phyloP scores from a whole-genome alignment of 2,888 invertebrate genomes.

The Byasa hedistus region DNA sequence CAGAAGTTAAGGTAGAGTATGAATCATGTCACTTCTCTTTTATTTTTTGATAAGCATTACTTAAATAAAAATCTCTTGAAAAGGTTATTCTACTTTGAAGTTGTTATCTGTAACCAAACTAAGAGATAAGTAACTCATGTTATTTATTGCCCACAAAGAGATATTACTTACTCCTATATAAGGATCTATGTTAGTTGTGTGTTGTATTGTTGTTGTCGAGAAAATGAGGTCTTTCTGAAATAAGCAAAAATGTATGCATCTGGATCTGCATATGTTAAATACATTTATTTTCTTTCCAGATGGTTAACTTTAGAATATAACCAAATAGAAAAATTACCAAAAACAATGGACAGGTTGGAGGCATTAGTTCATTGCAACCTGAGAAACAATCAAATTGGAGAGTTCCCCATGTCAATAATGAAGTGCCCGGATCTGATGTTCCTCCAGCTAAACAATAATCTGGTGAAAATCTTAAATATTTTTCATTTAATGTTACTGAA shows the following conservation, averaged over 20 bases:
- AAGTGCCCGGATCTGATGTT: conserved; percentile 74
- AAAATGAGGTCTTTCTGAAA: no score
- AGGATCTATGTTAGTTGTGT: no score
- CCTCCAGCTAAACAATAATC: conserved; percentile 76
- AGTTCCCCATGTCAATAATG: conserved; percentile 71
- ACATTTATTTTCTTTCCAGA: conserved; percentile 50
- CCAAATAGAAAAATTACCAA: conserved; percentile 74
- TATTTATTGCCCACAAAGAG: no score
- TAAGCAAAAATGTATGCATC: no score
- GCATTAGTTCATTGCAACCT: conserved; percentile 80
- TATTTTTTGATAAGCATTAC: background rate
- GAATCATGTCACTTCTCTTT: background rate
- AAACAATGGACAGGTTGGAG: conserved; percentile 71
- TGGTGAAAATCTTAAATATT: conserved; percentile 43
- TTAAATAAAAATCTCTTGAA: no score
- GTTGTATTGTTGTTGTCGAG: no score
- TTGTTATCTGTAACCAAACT: no score
- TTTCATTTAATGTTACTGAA: background rate
- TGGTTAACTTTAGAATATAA: conserved; percentile 85
- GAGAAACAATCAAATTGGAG: conserved; percentile 74
- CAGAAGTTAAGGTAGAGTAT: conserved; percentile 71
- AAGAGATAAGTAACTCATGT: no score
- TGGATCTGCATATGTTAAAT: background rate
- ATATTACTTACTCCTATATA: no score
- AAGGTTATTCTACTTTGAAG: no score